Evolutionary conservation across 2,113 vertebrate species (phyloP), one percentile per base, ranked within the genome.

Genomic region (Dicerorhinus sumatrensis): DNA sequence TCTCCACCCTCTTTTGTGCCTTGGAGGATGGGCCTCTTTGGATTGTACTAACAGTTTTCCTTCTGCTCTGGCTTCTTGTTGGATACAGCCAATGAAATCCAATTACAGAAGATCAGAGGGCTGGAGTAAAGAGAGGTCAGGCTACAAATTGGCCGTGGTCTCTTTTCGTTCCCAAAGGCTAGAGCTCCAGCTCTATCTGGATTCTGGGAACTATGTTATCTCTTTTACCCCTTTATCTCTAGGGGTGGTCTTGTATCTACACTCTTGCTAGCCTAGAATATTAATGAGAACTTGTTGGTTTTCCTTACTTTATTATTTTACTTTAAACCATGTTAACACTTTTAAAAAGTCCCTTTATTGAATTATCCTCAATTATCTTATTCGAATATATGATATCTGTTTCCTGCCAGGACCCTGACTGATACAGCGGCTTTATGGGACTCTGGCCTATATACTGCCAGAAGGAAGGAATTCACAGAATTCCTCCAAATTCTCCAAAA

Each of bases 391-490:
- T 63, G 23, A 11, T 67, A 8, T 39, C 25, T 58, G 69, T 96
- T 80, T 60, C 27, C 25, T 94, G 20, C n/a, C 17, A 79, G 58
- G 25, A 93, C 12, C 23, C 20, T 88, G 54, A 84, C 31, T 39
- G 25, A 75, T 62, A 73, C 5, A 48, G 31, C 77, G 58, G 48
- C 56, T 91, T 91, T 91, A 70, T 10, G 67, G n/a, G 29, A 90
- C 2, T 58, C 21, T 79, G 18, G 42, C 20, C 46, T 39, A 63
- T 89, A 96, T 73, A 73, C 42, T 95, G 36, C 6, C 36, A 95
- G 25, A 95, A 75, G 96, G 27, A 92, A 87, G 25, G 8, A 87
- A 94, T 91, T 91, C 17, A 18, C 7, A 91, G 65, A 88, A 91
- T 80, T 48, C 48, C 48, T 48, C 48, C 48, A 48, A 48, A 48